These are phyloP conservation scores for Pararge aegeria DNA, from an alignment of 1,140 invertebrate species.

Conservation along the genomic window DNA sequence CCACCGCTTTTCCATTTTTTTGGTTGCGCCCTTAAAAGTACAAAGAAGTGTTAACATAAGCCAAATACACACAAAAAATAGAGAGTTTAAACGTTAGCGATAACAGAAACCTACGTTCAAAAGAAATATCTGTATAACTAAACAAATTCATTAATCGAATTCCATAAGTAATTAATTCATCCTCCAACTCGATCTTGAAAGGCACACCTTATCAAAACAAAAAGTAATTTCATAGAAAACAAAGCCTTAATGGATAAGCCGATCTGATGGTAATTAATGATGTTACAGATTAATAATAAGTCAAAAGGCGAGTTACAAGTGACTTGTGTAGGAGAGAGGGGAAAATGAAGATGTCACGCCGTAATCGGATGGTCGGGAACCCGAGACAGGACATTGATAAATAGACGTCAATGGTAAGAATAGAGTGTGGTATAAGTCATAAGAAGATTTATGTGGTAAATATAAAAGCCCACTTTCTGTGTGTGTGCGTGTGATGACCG, in stretches of 20 bases:
- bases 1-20: too few species aligned
- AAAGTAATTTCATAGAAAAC: slow-evolving; percentile 40
- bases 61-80: too few species aligned
- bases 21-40: too few species aligned
- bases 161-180: background rate
- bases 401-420: slow-evolving; percentile 44
- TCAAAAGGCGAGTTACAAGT: slow-evolving; percentile 58
- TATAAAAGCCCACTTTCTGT: too few species aligned
- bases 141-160: too few species aligned
- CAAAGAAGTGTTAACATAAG: too few species aligned
- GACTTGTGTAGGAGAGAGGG: slow-evolving; percentile 35
- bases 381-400: slow-evolving; percentile 55
- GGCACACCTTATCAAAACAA: slow-evolving; percentile 6
- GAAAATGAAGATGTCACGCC: slow-evolving; percentile 55
- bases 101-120: too few species aligned
- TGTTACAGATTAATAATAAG: slow-evolving; percentile 55
- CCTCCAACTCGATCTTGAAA: background rate
- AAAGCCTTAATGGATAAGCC: slow-evolving; percentile 50
- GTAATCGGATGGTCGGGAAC: slow-evolving; percentile 56
- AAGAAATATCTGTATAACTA: too few species aligned
- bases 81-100: too few species aligned
- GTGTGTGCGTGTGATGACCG: too few species aligned
- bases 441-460: too few species aligned
- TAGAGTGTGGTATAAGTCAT: background rate
- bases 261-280: slow-evolving; percentile 59